Base-by-base conservation (phyloP, 2,113 vertebrate genomes). In the Etheostoma spectabile region DNA sequence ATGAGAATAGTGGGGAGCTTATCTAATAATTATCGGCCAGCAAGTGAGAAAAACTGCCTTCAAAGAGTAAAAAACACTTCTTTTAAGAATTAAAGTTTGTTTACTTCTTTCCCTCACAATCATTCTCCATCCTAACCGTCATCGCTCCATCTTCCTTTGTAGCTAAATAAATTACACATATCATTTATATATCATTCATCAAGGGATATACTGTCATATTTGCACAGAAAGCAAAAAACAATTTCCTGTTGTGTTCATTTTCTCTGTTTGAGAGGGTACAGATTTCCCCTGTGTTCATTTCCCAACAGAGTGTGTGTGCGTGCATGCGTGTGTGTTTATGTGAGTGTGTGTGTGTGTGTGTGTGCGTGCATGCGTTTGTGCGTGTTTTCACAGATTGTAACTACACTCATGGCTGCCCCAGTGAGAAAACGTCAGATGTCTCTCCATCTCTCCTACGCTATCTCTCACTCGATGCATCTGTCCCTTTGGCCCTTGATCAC, bases 211-310 rank as follows among this genome's bases (percentile, higher is more conserved):
- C 70, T 62, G 63, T 80, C 85, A 61, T 60, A 84, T 88, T 87
- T 82, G 81, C 80, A 80, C 70, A 64, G 67, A 85, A 86, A 83
- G 82, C 75, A 77, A 68, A 90, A 89, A 86, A 45, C 89, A 83
- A 89, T 91, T 91, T 90, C 88, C 86, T 89, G 85, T 88, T 87
- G 87, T 83, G 86, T 87, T 89, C 63, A 90, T 93, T 87, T 87
- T 87, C 85, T 87, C 80, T 79, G 75, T 87, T 79, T 86, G 80
- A 85, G 73, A 88, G 79, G 72, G 60, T 77, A 77, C 83, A 89
- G 83, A 89, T 90, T 90, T 89, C 89, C 88, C 84, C 22, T 52
- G 89, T 78, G 86, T 86, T 85, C 55, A 72, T 68, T 51, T 73
- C 74, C 81, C 84, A 59, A 83, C 51, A 59, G 22, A 55, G 62